These are phyloP conservation scores for Macrosiphum euphorbiae DNA, from an alignment of 2,888 invertebrate species.

Conservation along the genomic window DNA sequence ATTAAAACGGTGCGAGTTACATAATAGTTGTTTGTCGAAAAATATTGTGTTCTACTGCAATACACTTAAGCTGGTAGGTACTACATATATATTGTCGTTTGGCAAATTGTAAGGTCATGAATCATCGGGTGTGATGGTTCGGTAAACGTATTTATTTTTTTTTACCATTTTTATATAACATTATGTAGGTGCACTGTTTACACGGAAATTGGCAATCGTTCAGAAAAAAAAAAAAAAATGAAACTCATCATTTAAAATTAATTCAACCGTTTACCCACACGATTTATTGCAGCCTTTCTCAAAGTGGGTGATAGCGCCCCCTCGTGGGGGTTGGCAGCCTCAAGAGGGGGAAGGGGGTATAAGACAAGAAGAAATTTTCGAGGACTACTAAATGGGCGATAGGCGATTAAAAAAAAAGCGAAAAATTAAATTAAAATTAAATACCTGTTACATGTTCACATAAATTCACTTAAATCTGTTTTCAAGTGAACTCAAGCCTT, in stretches of 20 bases:
- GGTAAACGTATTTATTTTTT: background rate
- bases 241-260: background rate
- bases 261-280: background rate
- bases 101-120: conserved; percentile 4
- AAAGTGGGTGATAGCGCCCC: too few relatives aligned
- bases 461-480: too few relatives aligned
- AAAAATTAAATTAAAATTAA: too few relatives aligned
- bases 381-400: too few relatives aligned
- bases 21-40: conserved; percentile 24
- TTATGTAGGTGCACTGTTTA: background rate
- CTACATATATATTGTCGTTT: background rate
- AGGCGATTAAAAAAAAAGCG: too few relatives aligned
- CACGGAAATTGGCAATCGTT: background rate
- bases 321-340: too few relatives aligned
- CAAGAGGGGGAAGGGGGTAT: too few relatives aligned
- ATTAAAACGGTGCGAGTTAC: background rate
- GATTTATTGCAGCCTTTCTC: too few relatives aligned
- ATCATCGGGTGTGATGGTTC: background rate
- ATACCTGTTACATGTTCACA: too few relatives aligned
- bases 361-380: too few relatives aligned
- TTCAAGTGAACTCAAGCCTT: too few relatives aligned
- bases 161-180: background rate
- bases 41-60: background rate
- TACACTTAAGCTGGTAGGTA: background rate
- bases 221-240: background rate